Evolutionary conservation across 2,797 vertebrate species (phyloP), one percentile per base, ranked within the genome.

Genomic region (Helostoma temminkii): DNA sequence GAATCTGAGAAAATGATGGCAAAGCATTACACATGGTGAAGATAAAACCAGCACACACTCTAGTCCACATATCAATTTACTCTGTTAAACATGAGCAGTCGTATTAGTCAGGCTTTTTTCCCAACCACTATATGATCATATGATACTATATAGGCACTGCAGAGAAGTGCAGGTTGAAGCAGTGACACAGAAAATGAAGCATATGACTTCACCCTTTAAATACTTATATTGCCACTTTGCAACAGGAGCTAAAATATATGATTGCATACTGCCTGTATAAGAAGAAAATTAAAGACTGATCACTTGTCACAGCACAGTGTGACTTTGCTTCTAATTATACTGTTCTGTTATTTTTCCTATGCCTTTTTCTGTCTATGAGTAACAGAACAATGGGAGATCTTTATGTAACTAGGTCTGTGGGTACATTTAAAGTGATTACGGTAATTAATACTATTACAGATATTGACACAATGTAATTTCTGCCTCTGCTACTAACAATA

Each of bases 1-100:
- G 82, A 93, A 93, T 62, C 92, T 93, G 83, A n/a, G n/a, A 59
- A 46, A 45, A 48, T 6, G 9, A 56, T 57, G 8, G 45, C 4
- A 50, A 25, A 32, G 69, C 56, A 52, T 18, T 22, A 25, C 12
- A 59, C 4, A 59, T 2, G 48, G 1, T 66, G 22, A 68, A 67
- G 46, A 48, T 9, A 39, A 53, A 62, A 16, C 6, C 0, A 24
- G 4, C 28, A 61, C 25, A 19, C 1, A 36, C 34, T 62, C 22
- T 34, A 1, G 3, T 19, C 48, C 15, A 28, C 16, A 60, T 32
- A 19, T 50, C 14, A 21, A 41, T 63, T 54, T 24, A 24, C 10
- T n/a, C 52, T 1, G n/a, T 12, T 42, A 11, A 32, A 19, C 34
- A 52, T 34, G 9, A 18, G 25, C 26, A 42, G 21, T 9, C 22